Percentiles rank a stretch among this genome's conserved stretches.
Evolutionary conservation across 53 echinoderm and acorn worm genomes (phyloP).

Genomic region (Henricia sp.): DNA sequence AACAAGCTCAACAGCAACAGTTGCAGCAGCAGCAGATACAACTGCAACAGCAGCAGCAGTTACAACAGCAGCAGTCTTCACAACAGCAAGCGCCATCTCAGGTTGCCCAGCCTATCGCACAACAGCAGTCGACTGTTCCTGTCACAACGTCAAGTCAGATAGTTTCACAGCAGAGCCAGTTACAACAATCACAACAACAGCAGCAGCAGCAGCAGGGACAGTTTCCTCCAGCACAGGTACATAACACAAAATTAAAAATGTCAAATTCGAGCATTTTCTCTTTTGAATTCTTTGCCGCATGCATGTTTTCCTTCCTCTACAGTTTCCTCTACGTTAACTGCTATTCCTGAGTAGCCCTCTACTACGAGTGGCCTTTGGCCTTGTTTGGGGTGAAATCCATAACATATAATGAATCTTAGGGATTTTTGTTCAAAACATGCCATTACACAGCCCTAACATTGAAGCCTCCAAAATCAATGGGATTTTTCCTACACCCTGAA

Average conservation of each 20-base stretch:
- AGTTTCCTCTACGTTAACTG: no score
- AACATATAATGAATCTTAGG: no score
- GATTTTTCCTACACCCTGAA: no score
- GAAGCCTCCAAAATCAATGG: no score
- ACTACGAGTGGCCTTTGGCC: no score
- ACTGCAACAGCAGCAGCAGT: conserved; percentile 31
- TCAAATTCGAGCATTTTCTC: background rate
- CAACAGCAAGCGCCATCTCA: conserved; percentile 44
- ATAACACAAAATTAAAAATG: background rate
- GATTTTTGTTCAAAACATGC: no score
- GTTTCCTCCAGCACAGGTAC: conserved; percentile 22
- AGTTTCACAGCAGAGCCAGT: conserved; percentile 49
- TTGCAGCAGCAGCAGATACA: conserved; percentile 40
- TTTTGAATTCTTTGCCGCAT: no score
- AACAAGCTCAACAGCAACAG: conserved; percentile 19
- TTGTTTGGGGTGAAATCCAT: no score
- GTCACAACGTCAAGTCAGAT: conserved; percentile 34
- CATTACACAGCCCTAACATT: no score
- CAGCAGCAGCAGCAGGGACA: conserved; percentile 53
- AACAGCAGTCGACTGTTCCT: conserved; percentile 60
- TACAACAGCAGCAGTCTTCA: conserved; percentile 47
- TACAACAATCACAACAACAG: conserved; percentile 63
- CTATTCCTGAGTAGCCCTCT: no score
- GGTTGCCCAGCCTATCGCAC: conserved; percentile 35
- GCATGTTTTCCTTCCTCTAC: background rate